Evolutionary conservation across 2,888 invertebrate genomes (phyloP).

Genomic region (Cheilosia scutellata): DNA sequence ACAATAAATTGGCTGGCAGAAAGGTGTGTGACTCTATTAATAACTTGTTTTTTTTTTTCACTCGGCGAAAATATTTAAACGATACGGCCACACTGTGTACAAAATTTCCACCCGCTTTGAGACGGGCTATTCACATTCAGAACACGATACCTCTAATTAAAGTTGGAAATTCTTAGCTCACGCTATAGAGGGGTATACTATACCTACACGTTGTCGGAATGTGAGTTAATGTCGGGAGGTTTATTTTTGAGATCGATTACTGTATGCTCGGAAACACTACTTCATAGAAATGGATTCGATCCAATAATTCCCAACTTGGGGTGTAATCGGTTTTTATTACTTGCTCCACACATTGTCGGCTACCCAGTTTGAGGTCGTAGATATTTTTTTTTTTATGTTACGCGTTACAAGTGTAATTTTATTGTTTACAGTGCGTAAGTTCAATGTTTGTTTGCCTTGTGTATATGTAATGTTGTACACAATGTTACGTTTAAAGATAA

Average conservation of each 20-base stretch:
- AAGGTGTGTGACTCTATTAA: slow-evolving; percentile 48
- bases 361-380: not conserved
- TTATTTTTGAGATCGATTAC: slow-evolving; percentile 19
- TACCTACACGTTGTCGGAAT: not conserved
- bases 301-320: slow-evolving; percentile 8
- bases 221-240: slow-evolving; percentile 15
- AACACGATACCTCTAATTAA: slow-evolving; percentile 53
- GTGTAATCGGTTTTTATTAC: slow-evolving; percentile 16
- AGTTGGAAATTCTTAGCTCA: slow-evolving; percentile 30
- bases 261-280: not conserved
- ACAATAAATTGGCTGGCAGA: slow-evolving; percentile 15
- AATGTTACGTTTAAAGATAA: too few species aligned
- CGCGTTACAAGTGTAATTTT: not conserved
- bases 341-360: not conserved
- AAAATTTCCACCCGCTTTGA: slow-evolving; percentile 7
- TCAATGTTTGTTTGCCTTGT: not conserved
- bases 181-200: not conserved
- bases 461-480: too few species aligned
- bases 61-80: slow-evolving; percentile 40
- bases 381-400: not conserved
- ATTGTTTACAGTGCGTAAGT: not conserved
- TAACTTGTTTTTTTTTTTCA: slow-evolving; percentile 54
- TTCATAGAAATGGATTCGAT: slow-evolving; percentile 2
- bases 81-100: slow-evolving; percentile 8
- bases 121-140: slow-evolving; percentile 12